phyloP scores from a whole-genome alignment of 2,888 invertebrate genomes.

The Plagodis dolabraria region DNA sequence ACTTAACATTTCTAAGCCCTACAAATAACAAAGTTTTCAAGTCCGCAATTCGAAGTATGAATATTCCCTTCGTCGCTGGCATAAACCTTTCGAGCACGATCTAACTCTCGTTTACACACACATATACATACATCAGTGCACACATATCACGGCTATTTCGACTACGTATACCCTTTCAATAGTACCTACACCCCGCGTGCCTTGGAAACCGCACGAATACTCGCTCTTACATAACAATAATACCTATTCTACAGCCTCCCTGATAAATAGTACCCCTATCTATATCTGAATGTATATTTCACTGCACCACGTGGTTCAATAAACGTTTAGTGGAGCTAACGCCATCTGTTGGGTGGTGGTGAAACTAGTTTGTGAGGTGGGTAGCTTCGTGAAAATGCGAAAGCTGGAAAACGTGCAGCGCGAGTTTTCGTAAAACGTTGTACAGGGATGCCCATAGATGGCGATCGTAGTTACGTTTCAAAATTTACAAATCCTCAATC shows the following conservation, averaged over 20 bases:
- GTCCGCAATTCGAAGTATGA: conserved; percentile 29
- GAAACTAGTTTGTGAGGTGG: conserved; percentile 40
- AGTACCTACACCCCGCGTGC: conserved; percentile 52
- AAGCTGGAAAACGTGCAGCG: conserved; percentile 8
- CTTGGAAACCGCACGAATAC: conserved; percentile 78
- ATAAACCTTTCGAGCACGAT: conserved; percentile 69
- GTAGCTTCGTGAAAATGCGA: conserved; percentile 16
- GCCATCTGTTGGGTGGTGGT: conserved; percentile 75
- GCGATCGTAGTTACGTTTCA: conserved; percentile 50
- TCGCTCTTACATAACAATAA: conserved; percentile 82
- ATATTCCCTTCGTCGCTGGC: conserved; percentile 47
- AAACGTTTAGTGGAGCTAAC: conserved; percentile 55
- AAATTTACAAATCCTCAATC: too few relatives aligned
- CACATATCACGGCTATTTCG: conserved; percentile 71
- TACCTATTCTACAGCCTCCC: conserved; percentile 68
- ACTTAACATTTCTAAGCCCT: conserved; percentile 26
- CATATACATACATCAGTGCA: conserved; percentile 12
- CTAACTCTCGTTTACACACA: conserved; percentile 57
- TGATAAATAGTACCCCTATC: conserved; percentile 52
- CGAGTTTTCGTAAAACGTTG: conserved; percentile 26
- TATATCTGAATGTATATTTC: conserved; percentile 16
- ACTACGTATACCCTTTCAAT: conserved; percentile 71
- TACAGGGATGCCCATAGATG: conserved; percentile 52
- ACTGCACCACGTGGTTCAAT: conserved; percentile 76
- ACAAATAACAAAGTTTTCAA: conserved; percentile 34